A percentile compares a stretch with the other conserved stretches of the same genome.
phyloP scores from a whole-genome alignment of 1,140 invertebrate species.

The Drosophila sucinea region DNA sequence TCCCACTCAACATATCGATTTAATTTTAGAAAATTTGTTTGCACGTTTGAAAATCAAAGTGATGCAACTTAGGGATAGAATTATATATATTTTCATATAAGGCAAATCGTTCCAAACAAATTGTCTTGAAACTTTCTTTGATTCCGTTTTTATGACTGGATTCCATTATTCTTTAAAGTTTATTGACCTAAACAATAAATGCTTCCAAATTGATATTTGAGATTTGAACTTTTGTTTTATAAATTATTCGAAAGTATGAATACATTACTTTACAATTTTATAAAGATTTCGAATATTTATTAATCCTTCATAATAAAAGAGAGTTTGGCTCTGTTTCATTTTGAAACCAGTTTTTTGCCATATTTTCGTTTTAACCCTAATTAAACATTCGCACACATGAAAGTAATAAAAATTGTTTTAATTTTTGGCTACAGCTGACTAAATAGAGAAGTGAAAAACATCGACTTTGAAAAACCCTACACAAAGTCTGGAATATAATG shows the following conservation, averaged over 20 bases:
- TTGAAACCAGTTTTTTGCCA: background rate
- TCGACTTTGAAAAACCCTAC: background rate
- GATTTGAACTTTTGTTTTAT: too few species aligned
- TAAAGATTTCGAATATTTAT: too few species aligned
- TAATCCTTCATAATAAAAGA: too few species aligned
- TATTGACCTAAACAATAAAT: too few species aligned
- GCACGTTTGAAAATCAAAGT: slow-evolving; percentile 8
- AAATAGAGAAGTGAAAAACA: slow-evolving; percentile 11
- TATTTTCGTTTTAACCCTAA: background rate
- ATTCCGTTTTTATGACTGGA: too few species aligned
- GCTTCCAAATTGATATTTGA: background rate
- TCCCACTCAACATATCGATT: slow-evolving; percentile 43
- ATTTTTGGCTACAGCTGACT: slow-evolving; percentile 16
- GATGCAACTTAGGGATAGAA: background rate
- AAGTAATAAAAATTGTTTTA: slow-evolving; percentile 2
- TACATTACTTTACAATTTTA: too few species aligned
- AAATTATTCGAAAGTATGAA: too few species aligned
- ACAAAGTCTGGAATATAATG: too few species aligned
- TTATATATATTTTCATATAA: background rate
- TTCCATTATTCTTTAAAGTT: too few species aligned
- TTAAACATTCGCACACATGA: background rate
- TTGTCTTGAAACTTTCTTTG: background rate
- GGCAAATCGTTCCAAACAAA: background rate
- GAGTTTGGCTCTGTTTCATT: background rate
- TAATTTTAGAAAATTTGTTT: slow-evolving; percentile 42